Percentiles rank a stretch among this genome's conserved stretches.
phyloP scores from a whole-genome alignment of 2,113 vertebrate species.

The Myanophis thanlyinensis region DNA sequence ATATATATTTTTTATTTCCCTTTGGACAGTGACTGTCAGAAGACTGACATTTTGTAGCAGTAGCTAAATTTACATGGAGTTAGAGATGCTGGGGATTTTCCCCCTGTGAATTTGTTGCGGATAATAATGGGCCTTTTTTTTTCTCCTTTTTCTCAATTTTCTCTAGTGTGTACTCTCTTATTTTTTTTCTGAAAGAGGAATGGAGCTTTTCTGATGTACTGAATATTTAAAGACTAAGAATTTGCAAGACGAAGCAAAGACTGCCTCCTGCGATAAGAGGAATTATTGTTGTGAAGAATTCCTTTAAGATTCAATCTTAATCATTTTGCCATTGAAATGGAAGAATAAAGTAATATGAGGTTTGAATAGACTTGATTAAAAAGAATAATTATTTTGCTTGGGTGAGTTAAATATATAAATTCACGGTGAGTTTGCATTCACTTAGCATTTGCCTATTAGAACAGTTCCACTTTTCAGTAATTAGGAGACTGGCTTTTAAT shows the following conservation, averaged over 20 bases:
- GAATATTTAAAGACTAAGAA: slow-evolving; percentile 63
- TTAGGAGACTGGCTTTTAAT: not conserved
- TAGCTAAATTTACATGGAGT: slow-evolving; percentile 46
- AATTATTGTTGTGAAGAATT: slow-evolving; percentile 69
- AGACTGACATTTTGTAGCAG: slow-evolving; percentile 27
- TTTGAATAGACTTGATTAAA: slow-evolving; percentile 74
- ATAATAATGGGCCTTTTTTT: slow-evolving; percentile 47
- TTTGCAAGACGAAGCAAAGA: slow-evolving; percentile 61
- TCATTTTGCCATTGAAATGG: slow-evolving; percentile 68
- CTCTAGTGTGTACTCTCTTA: slow-evolving; percentile 26
- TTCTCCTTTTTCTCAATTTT: slow-evolving; percentile 22
- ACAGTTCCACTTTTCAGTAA: slow-evolving; percentile 4
- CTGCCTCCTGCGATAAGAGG: slow-evolving; percentile 66
- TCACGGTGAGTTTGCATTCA: slow-evolving; percentile 57
- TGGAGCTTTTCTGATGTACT: slow-evolving; percentile 50
- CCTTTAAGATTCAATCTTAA: slow-evolving; percentile 73
- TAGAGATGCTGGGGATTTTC: slow-evolving; percentile 30
- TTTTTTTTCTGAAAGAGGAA: slow-evolving; percentile 56
- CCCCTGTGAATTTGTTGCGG: slow-evolving; percentile 44
- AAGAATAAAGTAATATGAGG: slow-evolving; percentile 73
- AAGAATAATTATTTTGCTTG: slow-evolving; percentile 69
- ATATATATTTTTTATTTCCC: slow-evolving; percentile 38
- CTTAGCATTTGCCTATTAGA: slow-evolving; percentile 38
- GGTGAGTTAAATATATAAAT: slow-evolving; percentile 66
- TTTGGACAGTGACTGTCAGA: slow-evolving; percentile 21